Conservation (phyloP, 2,888 invertebrate species). For the Idaea dimidiata region DNA sequence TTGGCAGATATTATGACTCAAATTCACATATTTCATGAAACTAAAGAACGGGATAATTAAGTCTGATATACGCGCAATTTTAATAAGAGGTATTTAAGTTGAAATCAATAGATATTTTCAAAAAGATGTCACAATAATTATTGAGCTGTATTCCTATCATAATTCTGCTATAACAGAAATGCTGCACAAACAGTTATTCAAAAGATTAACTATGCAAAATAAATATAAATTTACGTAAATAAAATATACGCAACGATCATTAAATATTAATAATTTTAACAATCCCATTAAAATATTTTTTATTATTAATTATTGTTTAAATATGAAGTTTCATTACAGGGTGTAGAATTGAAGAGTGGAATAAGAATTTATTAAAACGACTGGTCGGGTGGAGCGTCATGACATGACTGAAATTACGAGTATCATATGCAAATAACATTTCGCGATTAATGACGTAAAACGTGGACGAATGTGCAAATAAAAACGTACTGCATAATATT, state of each 20-base stretch:
- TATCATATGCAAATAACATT: constrained; percentile 9
- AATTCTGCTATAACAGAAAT: too few relatives aligned
- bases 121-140: too few relatives aligned
- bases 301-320: background rate
- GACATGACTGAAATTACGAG: constrained; percentile 6
- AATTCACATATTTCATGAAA: background rate
- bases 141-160: too few relatives aligned
- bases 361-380: background rate
- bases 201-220: too few relatives aligned
- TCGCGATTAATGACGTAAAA: constrained; percentile 3
- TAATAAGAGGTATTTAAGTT: too few relatives aligned
- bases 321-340: background rate
- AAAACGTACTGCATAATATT: background rate
- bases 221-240: too few relatives aligned
- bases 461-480: background rate
- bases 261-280: background rate
- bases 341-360: background rate
- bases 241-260: too few relatives aligned
- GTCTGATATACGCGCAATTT: too few relatives aligned
- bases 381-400: background rate
- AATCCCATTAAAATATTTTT: background rate
- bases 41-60: background rate
- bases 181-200: too few relatives aligned
- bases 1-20: constrained; percentile 43
- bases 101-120: too few relatives aligned